Evolutionary conservation across 2,888 invertebrate species (phyloP).

Genomic region (Lymantria dispar): DNA sequence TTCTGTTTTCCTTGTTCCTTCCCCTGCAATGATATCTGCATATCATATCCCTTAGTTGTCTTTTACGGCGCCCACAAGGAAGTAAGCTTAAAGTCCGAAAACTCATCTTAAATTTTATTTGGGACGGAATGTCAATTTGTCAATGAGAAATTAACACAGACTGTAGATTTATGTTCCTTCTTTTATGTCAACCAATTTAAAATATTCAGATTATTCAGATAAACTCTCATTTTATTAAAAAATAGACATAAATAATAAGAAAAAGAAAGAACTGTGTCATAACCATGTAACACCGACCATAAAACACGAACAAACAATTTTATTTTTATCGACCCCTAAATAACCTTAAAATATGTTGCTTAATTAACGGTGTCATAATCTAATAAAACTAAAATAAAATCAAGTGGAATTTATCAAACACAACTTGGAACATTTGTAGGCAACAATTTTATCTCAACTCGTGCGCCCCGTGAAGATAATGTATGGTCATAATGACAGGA

Average conservation of each 20-base stretch:
- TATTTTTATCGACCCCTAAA: constrained; percentile 30
- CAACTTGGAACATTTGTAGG: constrained; percentile 43
- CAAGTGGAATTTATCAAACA: constrained; percentile 40
- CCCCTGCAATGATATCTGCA: too few relatives aligned
- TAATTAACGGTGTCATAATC: constrained; percentile 37
- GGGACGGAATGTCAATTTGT: too few relatives aligned
- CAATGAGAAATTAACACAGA: too few relatives aligned
- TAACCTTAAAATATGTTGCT: constrained; percentile 35
- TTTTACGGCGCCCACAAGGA: too few relatives aligned
- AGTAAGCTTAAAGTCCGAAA: too few relatives aligned
- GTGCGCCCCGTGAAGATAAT: constrained; percentile 67
- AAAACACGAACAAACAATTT: constrained; percentile 28
- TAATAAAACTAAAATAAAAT: constrained; percentile 39
- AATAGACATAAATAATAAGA: too few relatives aligned
- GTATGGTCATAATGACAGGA: constrained; percentile 67
- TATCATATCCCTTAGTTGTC: too few relatives aligned
- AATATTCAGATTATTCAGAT: too few relatives aligned
- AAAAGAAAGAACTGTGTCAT: constrained; percentile 25
- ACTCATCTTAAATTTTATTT: too few relatives aligned
- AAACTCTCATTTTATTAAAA: too few relatives aligned
- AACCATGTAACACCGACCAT: constrained; percentile 23
- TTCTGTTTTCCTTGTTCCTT: too few relatives aligned
- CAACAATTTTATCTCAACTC: constrained; percentile 54
- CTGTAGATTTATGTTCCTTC: not conserved
- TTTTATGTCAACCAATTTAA: too few relatives aligned